Percentiles rank a stretch among this genome's conserved stretches.
Evolutionary conservation across 1,140 invertebrate genomes (phyloP).

Genomic region (Apocrypta bakeri): DNA sequence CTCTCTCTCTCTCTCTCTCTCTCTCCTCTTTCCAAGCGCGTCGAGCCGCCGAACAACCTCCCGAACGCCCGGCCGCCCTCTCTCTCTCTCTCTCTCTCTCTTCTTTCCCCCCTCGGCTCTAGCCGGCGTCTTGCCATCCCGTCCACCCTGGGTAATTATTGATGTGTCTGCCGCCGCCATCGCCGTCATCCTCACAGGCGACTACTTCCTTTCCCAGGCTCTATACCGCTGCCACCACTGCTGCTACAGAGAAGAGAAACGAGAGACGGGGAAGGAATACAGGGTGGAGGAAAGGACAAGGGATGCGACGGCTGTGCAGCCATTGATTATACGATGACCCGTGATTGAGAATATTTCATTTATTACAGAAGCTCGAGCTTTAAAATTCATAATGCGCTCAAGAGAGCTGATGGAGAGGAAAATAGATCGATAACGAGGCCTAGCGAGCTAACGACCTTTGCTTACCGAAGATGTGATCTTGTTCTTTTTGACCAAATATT

Average conservation of each 20-base stretch:
- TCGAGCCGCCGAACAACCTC: constrained; percentile 41
- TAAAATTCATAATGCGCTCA: constrained; percentile 1
- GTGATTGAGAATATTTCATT: constrained; percentile 38
- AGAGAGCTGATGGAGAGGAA: too few relatives aligned
- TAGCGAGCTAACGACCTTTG: too few relatives aligned
- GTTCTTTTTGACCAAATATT: too few relatives aligned
- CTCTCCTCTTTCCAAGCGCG: constrained; percentile 44
- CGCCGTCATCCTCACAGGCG: constrained; percentile 49
- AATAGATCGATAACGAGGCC: too few relatives aligned
- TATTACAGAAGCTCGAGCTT: neutral
- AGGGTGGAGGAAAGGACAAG: constrained; percentile 3
- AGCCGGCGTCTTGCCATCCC: constrained; percentile 68
- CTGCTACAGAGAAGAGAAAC: constrained; percentile 38
- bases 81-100: constrained; percentile 50
- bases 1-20: constrained; percentile 49
- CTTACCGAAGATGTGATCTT: too few relatives aligned
- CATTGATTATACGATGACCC: constrained; percentile 39
- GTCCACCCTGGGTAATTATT: constrained; percentile 72
- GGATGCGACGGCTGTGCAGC: constrained; percentile 9
- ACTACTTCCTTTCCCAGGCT: constrained; percentile 52
- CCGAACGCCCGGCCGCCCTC: constrained; percentile 52
- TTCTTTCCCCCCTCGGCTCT: constrained; percentile 52
- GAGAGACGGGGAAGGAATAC: neutral
- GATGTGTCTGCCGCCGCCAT: constrained; percentile 69
- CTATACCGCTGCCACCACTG: neutral